A percentile compares a stretch with the other conserved stretches of the same genome.
phyloP scores from a whole-genome alignment of 2,888 invertebrate genomes.

The Notocelia uddmanniana region DNA sequence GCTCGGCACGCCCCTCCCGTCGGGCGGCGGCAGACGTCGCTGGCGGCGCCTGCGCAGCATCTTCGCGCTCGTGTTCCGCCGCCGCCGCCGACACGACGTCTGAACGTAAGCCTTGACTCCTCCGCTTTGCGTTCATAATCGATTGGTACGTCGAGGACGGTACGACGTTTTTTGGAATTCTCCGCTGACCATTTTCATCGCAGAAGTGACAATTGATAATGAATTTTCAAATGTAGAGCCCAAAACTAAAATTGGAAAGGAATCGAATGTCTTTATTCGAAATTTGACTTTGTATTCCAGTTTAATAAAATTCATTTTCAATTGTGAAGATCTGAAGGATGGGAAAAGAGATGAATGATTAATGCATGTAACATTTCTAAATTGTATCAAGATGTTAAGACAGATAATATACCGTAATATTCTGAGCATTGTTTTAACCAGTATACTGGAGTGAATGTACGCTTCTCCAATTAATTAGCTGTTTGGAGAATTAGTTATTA shows the following conservation, averaged over 20 bases:
- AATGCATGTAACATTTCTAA: too few species aligned
- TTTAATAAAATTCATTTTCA: neutral
- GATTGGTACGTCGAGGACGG: neutral
- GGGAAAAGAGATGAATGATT: too few species aligned
- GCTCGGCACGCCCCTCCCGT: slow-evolving; percentile 76
- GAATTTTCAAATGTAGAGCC: neutral
- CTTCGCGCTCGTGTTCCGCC: slow-evolving; percentile 92
- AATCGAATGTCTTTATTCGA: neutral
- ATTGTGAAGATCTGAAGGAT: neutral
- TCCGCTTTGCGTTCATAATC: slow-evolving; percentile 33
- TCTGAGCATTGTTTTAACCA: too few species aligned
- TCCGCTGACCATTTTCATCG: neutral
- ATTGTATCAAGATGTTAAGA: too few species aligned
- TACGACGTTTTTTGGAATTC: neutral
- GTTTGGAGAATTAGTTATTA: neutral
- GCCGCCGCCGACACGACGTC: slow-evolving; percentile 81
- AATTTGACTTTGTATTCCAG: neutral
- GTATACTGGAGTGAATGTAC: neutral
- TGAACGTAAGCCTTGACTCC: slow-evolving; percentile 57
- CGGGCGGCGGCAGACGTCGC: slow-evolving; percentile 89
- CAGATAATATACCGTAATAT: too few species aligned
- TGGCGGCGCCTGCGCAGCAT: slow-evolving; percentile 94
- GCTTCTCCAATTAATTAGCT: neutral
- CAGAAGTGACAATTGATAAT: neutral
- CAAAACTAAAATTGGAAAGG: neutral